Evolutionary conservation across 2,797 vertebrate genomes (phyloP).

Genomic region (Gymnodraco acuticeps): DNA sequence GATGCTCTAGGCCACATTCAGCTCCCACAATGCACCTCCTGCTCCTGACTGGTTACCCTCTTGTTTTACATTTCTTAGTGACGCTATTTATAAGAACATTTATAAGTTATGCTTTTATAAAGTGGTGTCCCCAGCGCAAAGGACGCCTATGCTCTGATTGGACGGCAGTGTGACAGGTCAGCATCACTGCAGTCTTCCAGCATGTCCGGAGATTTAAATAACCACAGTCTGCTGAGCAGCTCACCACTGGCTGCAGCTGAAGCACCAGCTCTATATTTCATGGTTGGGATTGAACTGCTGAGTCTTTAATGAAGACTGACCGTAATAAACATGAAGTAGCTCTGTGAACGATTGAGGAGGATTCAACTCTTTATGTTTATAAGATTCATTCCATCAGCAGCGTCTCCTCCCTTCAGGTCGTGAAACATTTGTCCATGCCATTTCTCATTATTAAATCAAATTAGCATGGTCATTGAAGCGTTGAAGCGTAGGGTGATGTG

Average conservation of each 20-base stretch:
- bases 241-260: too few relatives aligned
- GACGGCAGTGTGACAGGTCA: too few relatives aligned
- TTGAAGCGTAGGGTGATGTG: slow-evolving; percentile 50
- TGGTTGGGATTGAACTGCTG: slow-evolving; percentile 13
- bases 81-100: too few relatives aligned
- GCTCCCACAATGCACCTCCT: slow-evolving; percentile 24
- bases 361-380: slow-evolving; percentile 22
- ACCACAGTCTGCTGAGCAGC: too few relatives aligned
- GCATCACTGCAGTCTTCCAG: too few relatives aligned
- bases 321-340: slow-evolving; percentile 1
- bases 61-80: too few relatives aligned
- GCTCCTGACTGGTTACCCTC: not conserved
- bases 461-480: slow-evolving; percentile 58
- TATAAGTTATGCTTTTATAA: too few relatives aligned
- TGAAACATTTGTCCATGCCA: slow-evolving; percentile 42
- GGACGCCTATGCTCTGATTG: too few relatives aligned
- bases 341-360: slow-evolving; percentile 11
- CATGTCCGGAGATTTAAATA: too few relatives aligned
- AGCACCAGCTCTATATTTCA: slow-evolving; percentile 22
- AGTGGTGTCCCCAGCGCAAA: too few relatives aligned
- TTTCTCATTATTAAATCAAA: slow-evolving; percentile 57
- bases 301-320: slow-evolving; percentile 1
- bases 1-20: slow-evolving; percentile 31
- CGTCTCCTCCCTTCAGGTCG: slow-evolving; percentile 10
- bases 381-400: not conserved